Evolutionary conservation across 2,888 invertebrate species (phyloP).

Genomic region (Zelleria hepariella): DNA sequence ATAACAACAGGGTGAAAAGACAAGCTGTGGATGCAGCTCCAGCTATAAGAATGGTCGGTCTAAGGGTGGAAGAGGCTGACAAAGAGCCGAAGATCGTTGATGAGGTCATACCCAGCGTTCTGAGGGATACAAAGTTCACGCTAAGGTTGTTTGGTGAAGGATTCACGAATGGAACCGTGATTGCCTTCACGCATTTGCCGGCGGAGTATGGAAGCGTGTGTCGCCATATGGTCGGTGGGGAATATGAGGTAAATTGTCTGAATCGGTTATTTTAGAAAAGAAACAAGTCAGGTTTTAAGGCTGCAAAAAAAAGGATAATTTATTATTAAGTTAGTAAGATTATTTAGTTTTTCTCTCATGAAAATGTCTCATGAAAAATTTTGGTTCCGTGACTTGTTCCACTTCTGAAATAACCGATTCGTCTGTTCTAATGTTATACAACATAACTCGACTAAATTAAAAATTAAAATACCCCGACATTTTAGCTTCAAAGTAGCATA

Average conservation of each 20-base stretch:
- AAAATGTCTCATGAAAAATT: too few species aligned
- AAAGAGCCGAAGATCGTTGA: constrained; percentile 56
- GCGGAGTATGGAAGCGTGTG: constrained; percentile 27
- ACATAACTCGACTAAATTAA: too few species aligned
- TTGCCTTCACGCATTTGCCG: constrained; percentile 47
- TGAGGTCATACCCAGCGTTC: constrained; percentile 49
- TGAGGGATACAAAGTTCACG: constrained; percentile 35
- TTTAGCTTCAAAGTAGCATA: too few species aligned
- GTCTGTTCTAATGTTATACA: too few species aligned
- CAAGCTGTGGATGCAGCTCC: not conserved
- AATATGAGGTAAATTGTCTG: constrained; percentile 36
- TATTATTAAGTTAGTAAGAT: too few species aligned
- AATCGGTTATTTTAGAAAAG: too few species aligned
- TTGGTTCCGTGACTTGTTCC: too few species aligned
- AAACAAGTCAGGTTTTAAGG: not conserved
- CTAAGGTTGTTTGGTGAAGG: constrained; percentile 52
- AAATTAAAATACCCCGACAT: too few species aligned
- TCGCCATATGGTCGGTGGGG: constrained; percentile 34
- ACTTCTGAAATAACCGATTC: too few species aligned
- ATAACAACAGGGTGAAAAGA: not conserved
- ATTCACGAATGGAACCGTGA: constrained; percentile 34
- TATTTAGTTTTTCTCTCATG: too few species aligned
- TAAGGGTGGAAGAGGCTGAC: constrained; percentile 47
- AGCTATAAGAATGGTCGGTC: constrained; percentile 33
- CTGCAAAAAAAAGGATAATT: too few species aligned